Conservation (phyloP, 2,113 vertebrate species). For the Pandion haliaetus region DNA sequence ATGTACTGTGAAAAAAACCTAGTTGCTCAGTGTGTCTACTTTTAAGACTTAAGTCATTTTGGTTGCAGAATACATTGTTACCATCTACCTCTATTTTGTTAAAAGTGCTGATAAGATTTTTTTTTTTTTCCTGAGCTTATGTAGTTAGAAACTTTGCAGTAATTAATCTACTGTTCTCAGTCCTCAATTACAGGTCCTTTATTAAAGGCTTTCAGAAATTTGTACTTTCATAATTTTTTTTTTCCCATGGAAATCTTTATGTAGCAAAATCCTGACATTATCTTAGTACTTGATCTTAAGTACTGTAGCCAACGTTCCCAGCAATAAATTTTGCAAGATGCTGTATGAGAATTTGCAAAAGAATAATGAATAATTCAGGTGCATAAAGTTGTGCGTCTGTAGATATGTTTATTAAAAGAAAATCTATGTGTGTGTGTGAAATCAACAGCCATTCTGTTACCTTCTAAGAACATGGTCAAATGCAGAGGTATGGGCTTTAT, state of each 20-base stretch:
- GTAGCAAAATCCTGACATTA: background rate
- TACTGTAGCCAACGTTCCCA: background rate
- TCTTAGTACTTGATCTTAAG: background rate
- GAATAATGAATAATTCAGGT: background rate
- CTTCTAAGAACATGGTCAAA: background rate
- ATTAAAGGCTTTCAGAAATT: background rate
- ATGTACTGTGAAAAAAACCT: background rate
- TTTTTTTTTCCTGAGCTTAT: background rate
- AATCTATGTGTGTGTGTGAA: rapidly evolving
- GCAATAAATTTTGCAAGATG: background rate
- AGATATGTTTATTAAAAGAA: background rate
- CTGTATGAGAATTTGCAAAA: background rate
- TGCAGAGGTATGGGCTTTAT: background rate
- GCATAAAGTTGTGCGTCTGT: background rate
- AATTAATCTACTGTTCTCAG: background rate
- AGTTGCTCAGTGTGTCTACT: background rate
- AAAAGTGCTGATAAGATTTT: background rate
- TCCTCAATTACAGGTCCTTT: background rate
- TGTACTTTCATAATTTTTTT: background rate
- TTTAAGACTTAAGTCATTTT: background rate
- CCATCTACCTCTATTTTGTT: background rate
- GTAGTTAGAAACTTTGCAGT: background rate
- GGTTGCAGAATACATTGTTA: background rate
- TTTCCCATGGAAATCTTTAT: background rate
- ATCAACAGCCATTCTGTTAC: background rate